phyloP scores from a whole-genome alignment of 2,797 vertebrate species.

The Carcharodon carcharias region DNA sequence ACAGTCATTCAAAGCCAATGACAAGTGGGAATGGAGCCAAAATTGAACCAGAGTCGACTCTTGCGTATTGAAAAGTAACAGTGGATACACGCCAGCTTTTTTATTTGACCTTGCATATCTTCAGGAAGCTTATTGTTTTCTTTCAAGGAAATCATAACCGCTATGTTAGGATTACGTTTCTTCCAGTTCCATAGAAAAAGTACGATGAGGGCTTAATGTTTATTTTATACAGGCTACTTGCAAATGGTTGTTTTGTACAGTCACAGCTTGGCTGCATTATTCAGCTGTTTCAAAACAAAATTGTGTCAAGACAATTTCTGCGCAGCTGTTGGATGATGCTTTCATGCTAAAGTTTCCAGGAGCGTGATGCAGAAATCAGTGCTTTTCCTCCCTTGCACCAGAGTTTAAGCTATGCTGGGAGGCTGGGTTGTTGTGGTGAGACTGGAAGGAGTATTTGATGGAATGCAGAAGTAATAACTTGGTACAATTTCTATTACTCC shows the following conservation, averaged over 20 bases:
- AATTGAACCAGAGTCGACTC: not conserved
- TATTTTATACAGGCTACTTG: not conserved
- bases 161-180: slow-evolving; percentile 20
- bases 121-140: slow-evolving; percentile 11
- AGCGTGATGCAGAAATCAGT: not conserved
- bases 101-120: not conserved
- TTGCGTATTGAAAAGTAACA: not conserved
- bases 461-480: not conserved
- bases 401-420: not conserved
- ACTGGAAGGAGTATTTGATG: not conserved
- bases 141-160: slow-evolving; percentile 28
- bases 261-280: slow-evolving; percentile 19
- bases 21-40: not conserved
- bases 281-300: not conserved
- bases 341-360: not conserved
- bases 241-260: slow-evolving; percentile 3
- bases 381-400: not conserved
- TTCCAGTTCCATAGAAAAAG: not conserved
- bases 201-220: not conserved
- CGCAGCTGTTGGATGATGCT: not conserved
- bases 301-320: slow-evolving; percentile 25
- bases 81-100: not conserved
- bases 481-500: not conserved
- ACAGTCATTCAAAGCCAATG: not conserved
- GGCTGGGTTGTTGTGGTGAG: not conserved